Evolutionary conservation across 2,113 vertebrate species (phyloP).

Genomic region (Pelobates fuscus): DNA sequence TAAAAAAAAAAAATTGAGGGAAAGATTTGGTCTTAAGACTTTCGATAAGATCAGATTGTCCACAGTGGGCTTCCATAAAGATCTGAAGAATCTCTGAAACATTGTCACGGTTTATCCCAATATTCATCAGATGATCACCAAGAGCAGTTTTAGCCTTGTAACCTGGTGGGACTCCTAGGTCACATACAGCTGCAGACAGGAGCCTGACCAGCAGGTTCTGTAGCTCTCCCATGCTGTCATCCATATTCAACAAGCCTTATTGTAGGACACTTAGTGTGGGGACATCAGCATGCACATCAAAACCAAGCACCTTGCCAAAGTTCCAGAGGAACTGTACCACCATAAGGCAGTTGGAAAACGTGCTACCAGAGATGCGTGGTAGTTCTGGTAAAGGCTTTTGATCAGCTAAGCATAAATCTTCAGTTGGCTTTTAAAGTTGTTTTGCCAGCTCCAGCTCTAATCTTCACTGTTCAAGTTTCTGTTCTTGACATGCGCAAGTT

Average conservation of each 20-base stretch:
- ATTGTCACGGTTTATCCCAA: constrained; percentile 87
- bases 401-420: constrained; percentile 95
- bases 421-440: constrained; percentile 92
- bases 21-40: constrained; percentile 93
- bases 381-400: constrained; percentile 91
- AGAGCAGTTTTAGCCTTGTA: constrained; percentile 88
- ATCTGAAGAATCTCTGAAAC: constrained; percentile 94
- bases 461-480: constrained; percentile 85
- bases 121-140: constrained; percentile 85
- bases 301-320: constrained; percentile 90
- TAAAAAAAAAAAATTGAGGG: no score
- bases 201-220: constrained; percentile 90
- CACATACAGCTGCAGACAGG: constrained; percentile 85
- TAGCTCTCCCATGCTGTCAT: constrained; percentile 78
- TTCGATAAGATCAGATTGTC: constrained; percentile 78
- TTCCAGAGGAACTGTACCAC: constrained; percentile 89
- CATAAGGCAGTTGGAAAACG: constrained; percentile 91
- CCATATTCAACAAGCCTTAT: constrained; percentile 86
- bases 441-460: constrained; percentile 91
- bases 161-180: constrained; percentile 87
- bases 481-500: no score
- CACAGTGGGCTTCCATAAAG: constrained; percentile 88
- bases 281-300: constrained; percentile 77
- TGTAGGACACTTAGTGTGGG: constrained; percentile 83
- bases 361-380: constrained; percentile 78